Base-by-base conservation (phyloP, 2,113 vertebrate species). In the Agelaius phoeniceus region DNA sequence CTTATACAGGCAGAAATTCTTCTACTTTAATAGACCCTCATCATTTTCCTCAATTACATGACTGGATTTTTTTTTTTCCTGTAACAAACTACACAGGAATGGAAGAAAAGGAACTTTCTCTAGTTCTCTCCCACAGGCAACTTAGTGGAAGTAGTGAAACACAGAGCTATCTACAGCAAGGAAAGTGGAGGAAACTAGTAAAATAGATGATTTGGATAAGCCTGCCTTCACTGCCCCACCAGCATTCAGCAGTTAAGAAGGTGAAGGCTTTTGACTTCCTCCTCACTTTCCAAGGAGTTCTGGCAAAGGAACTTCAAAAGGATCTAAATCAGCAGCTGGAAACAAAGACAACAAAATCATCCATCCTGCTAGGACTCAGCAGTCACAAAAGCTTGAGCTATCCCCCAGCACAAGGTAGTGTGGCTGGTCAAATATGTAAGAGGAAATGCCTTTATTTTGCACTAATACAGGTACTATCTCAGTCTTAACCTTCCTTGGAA, bases 1-100 rank as follows among this genome's bases (percentile, higher is more conserved):
- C 87, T 96, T 93, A 80, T 88, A 91, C 39, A 90, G 90, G 55
- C 88, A 94, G 90, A 94, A 93, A 23, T 61, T 93, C 59, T 86
- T 87, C 72, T 74, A 48, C 23, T 58, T 61, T 84, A 59, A 77
- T 57, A 86, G 65, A 81, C 14, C 28, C 49, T 87, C 0, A 6
- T 78, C 1, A 88, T 78, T 57, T 15, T 71, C 66, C 39, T 90
- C 68, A 83, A 74, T 51, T 73, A 81, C 33, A 49, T 28, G 82
- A 66, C 55, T 8, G 26, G 35, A 65, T 77, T 52, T 39, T 74
- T 54, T 54, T 54, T 65, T 73, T 49, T 51, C 11, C n/a, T 41
- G 0, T 85, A 75, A 76, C 26, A 27, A 92, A 76, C 26, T 76
- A 7, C 2, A 7, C 46, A 71, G 37, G 10, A 80, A 62, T 51